Percentiles rank a stretch among this genome's conserved stretches.
Conservation (phyloP, 2,888 invertebrate genomes). For the Acanthosepion pharaonis region DNA sequence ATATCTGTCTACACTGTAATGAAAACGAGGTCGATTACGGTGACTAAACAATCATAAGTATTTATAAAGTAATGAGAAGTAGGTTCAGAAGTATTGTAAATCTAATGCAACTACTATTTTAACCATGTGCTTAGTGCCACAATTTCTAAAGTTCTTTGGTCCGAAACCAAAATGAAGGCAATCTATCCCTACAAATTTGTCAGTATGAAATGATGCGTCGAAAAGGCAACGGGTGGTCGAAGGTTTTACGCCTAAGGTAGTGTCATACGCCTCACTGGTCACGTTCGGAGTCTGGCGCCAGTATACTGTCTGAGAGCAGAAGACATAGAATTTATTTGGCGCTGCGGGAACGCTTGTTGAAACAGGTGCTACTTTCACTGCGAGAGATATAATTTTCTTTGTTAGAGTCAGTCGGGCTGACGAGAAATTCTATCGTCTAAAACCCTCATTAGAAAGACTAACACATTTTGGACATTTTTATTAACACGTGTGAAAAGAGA, state of each 20-base stretch:
- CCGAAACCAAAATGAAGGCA: not conserved
- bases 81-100: no score
- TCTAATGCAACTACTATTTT: not conserved
- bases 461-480: not conserved
- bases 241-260: not conserved
- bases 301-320: not conserved
- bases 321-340: not conserved
- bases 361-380: not conserved
- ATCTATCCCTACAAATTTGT: not conserved
- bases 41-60: no score
- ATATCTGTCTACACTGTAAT: no score
- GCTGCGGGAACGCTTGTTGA: not conserved
- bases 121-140: not conserved
- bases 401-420: not conserved
- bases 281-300: conserved; percentile 2
- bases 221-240: not conserved
- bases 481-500: conserved; percentile 4
- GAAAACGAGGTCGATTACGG: no score
- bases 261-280: not conserved
- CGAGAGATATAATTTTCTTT: not conserved
- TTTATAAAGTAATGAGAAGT: no score
- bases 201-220: not conserved
- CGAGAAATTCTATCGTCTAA: not conserved
- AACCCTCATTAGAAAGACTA: conserved; percentile 2
- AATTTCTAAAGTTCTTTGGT: not conserved